Conservation (phyloP, 1,140 invertebrate species). For the Microplitis mediator region DNA sequence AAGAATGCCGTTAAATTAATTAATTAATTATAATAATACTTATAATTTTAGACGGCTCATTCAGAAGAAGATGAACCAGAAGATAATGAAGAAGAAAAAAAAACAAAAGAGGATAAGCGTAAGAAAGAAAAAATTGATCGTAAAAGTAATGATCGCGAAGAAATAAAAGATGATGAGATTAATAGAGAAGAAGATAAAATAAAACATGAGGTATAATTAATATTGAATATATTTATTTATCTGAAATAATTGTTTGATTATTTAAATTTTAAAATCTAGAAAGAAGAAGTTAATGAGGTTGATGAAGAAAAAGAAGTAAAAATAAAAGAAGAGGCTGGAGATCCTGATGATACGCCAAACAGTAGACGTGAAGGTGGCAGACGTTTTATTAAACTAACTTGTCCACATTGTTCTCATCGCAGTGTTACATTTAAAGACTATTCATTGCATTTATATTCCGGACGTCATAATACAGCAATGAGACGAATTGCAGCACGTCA, state of each 20-base stretch:
- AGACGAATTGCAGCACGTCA: constrained; percentile 72
- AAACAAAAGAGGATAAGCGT: constrained; percentile 38
- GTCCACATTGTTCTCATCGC: constrained; percentile 75
- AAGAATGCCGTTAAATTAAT: too few species aligned
- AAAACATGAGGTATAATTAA: constrained; percentile 45
- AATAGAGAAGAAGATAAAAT: constrained; percentile 55
- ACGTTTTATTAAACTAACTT: constrained; percentile 72
- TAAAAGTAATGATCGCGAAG: constrained; percentile 48
- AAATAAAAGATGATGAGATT: constrained; percentile 57
- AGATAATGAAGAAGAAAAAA: constrained; percentile 53
- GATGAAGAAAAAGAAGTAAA: constrained; percentile 56
- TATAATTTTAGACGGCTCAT: constrained; percentile 40
- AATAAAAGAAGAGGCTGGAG: constrained; percentile 44
- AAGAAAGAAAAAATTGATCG: constrained; percentile 28
- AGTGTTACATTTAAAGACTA: constrained; percentile 77
- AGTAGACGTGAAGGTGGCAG: constrained; percentile 52
- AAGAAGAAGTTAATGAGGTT: constrained; percentile 59
- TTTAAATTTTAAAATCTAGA: constrained; percentile 10
- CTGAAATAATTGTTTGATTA: neutral
- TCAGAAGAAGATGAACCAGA: constrained; percentile 51
- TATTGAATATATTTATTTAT: neutral
- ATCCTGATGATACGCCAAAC: constrained; percentile 49
- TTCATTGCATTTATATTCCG: constrained; percentile 71
- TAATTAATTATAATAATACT: neutral
- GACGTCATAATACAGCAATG: constrained; percentile 74